Conservation (phyloP, 2,888 invertebrate genomes). For the Carcina quercana region DNA sequence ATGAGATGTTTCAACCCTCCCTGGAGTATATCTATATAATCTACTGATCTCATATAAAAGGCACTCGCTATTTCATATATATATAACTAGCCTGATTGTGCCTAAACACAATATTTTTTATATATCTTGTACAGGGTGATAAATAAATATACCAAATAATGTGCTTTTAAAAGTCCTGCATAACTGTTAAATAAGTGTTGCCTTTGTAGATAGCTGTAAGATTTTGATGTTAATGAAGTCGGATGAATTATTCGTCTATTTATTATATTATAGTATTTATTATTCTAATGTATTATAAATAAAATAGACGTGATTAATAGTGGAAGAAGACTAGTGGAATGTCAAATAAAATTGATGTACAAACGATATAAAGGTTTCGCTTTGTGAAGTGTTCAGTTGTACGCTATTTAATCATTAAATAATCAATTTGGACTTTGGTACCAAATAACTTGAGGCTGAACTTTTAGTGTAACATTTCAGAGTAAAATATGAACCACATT, state of each 20-base stretch:
- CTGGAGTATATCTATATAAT: constrained; percentile 23
- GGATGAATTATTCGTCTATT: no score
- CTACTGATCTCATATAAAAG: constrained; percentile 60
- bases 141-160: constrained; percentile 66
- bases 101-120: constrained; percentile 64
- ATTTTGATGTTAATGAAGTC: background rate
- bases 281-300: no score
- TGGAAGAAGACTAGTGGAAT: no score
- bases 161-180: constrained; percentile 65
- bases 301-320: no score
- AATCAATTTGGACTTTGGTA: no score
- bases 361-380: no score
- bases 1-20: constrained; percentile 2
- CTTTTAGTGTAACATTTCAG: no score
- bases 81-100: constrained; percentile 52
- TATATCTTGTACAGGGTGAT: constrained; percentile 71
- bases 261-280: constrained; percentile 15
- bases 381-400: no score
- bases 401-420: no score
- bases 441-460: no score
- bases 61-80: constrained; percentile 42
- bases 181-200: constrained; percentile 55
- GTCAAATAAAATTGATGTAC: no score
- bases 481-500: no score
- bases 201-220: constrained; percentile 46